Evolutionary conservation across 2,888 invertebrate species (phyloP).

Genomic region (Lapara coniferarum): DNA sequence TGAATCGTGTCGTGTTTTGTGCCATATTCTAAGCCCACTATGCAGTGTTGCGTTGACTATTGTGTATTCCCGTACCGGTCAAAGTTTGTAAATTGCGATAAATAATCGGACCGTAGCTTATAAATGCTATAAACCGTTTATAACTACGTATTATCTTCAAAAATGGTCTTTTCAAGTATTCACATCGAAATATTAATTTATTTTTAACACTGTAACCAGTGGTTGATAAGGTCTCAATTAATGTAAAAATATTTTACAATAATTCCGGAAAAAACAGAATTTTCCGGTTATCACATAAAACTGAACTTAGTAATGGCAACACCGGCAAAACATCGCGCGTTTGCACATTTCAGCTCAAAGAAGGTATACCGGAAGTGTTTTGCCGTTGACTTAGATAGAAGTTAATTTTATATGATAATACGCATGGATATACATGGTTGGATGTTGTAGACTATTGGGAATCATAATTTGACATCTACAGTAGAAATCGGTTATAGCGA

Average conservation of each 20-base stretch:
- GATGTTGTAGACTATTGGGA: neutral
- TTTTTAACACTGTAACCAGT: neutral
- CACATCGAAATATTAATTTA: neutral
- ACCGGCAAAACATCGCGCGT: constrained; percentile 12
- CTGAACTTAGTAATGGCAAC: neutral
- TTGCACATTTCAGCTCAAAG: constrained; percentile 22
- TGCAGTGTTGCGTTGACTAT: too few relatives aligned
- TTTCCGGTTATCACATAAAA: neutral
- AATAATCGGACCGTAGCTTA: neutral
- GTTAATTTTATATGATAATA: constrained; percentile 21
- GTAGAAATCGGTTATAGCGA: too few relatives aligned
- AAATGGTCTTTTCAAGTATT: neutral
- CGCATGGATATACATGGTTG: constrained; percentile 4
- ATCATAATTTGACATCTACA: neutral
- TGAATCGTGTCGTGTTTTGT: too few relatives aligned
- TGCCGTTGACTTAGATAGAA: constrained; percentile 19
- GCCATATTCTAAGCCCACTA: too few relatives aligned
- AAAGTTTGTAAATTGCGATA: neutral
- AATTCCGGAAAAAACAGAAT: neutral
- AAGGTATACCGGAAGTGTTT: constrained; percentile 17
- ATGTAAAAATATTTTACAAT: neutral
- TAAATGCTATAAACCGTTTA: neutral
- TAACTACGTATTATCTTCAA: neutral
- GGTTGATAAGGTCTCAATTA: neutral
- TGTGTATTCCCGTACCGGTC: too few relatives aligned